Conservation (phyloP, 2,888 invertebrate genomes). For the Steromphala cineraria region DNA sequence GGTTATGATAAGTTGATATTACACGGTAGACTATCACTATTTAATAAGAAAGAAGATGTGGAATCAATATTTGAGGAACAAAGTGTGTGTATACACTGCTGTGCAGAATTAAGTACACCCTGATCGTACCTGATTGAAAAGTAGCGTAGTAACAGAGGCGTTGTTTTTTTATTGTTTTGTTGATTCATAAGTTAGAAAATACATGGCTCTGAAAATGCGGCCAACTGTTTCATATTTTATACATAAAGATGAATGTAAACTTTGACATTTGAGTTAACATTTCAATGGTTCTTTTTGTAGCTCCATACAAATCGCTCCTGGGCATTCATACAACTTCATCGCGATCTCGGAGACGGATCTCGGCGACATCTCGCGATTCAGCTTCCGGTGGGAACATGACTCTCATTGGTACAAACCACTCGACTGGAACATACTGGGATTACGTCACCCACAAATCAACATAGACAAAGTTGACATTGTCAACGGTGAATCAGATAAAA, state of each 20-base stretch:
- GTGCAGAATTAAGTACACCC: no score
- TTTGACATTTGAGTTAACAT: background rate
- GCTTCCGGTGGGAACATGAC: slow-evolving; percentile 43
- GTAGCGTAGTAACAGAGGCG: no score
- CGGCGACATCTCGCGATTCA: slow-evolving; percentile 42
- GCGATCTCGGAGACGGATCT: slow-evolving; percentile 47
- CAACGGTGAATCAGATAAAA: slow-evolving; percentile 35
- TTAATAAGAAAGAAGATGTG: no score
- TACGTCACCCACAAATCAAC: slow-evolving; percentile 43
- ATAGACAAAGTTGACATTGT: slow-evolving; percentile 38
- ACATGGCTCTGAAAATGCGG: no score
- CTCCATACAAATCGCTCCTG: slow-evolving; percentile 43
- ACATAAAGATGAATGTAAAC: background rate
- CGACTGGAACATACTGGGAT: slow-evolving; percentile 44
- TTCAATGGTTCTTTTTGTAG: slow-evolving; percentile 27
- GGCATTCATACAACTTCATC: slow-evolving; percentile 52
- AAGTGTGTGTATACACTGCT: no score
- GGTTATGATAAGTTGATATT: no score
- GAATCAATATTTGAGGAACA: no score
- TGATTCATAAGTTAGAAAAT: no score
- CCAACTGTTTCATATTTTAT: background rate
- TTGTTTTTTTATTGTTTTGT: no score
- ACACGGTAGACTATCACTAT: no score
- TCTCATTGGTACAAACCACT: slow-evolving; percentile 35
- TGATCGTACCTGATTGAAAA: no score